Base-by-base conservation (phyloP, 2,888 invertebrate genomes). In the Mycalesis mineus region DNA sequence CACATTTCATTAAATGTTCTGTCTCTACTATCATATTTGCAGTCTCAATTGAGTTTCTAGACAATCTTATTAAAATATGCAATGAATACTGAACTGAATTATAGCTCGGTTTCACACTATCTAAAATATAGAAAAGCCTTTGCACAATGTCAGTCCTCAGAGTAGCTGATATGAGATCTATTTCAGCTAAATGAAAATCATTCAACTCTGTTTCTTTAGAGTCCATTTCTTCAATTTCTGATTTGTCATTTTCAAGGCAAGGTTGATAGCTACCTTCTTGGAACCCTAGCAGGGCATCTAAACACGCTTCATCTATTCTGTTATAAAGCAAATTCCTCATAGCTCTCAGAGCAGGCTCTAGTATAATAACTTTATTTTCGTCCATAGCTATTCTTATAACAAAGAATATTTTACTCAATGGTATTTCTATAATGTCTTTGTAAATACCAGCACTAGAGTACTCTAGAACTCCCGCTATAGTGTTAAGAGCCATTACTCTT, bases 181-280 rank as follows among this genome's bases (percentile, higher is more conserved):
- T 91, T 86, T 96, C 96, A 7, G 95, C 94, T 54, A 98, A 82
- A 78, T 97, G 95, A 72, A 95, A 95, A 83, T 98, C 98, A 73
- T 96, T 96, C 65, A 96, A 90, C 58, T 94, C 94, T 1, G 82
- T 76, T 69, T 82, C 87, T 42, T 88, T 82, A 57, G 91, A 88
- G 36, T 91, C 90, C n/a, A 90, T 74, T 67, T 92, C 91, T 58
- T 89, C 77, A 65, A 91, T 91, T 70, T 91, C 91, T 42, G 82
- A 82, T 69, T 81, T 89, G 47, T 90, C 88, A 78, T 88, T 87
- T 66, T 87, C 85, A 39, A 92, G 65, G 41, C 81, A 86, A 4
- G 95, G 95, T 69, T 94, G 93, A 65, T 91, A 78, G 63, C 91
- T 79, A 17, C 93, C 94, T 77, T 92, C 89, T 45, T 93, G 92